Conservation (phyloP, 1,140 invertebrate species). For the Pissodes strobi region DNA sequence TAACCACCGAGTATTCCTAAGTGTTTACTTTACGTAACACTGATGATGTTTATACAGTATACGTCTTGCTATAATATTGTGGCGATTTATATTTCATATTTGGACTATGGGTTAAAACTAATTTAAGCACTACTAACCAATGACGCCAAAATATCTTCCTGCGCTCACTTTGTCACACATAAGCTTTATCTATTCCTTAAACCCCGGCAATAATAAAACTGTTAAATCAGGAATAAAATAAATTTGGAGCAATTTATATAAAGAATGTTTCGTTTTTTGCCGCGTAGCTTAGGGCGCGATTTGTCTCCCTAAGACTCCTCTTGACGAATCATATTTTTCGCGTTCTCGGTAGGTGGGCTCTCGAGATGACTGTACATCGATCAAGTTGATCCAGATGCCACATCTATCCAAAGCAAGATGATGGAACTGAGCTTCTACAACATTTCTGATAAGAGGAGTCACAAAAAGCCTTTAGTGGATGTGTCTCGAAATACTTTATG, state of each 20-base stretch:
- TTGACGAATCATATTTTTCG: conserved; percentile 47
- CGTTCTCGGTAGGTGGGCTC: conserved; percentile 36
- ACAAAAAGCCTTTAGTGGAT: conserved; percentile 49
- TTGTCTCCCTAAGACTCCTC: conserved; percentile 33
- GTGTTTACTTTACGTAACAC: too few species aligned
- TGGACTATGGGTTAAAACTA: too few species aligned
- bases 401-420: conserved; percentile 46
- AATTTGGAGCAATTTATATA: conserved; percentile 32
- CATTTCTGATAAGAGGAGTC: conserved; percentile 52
- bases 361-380: conserved; percentile 49
- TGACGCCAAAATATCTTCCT: too few species aligned
- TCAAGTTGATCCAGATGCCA: conserved; percentile 42
- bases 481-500: conserved; percentile 53
- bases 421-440: conserved; percentile 54
- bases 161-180: too few species aligned
- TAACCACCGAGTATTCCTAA: too few species aligned
- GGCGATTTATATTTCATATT: too few species aligned
- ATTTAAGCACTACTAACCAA: too few species aligned
- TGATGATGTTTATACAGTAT: too few species aligned
- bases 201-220: conserved; percentile 31
- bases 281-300: conserved; percentile 33
- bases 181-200: too few species aligned
- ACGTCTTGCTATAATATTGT: too few species aligned
- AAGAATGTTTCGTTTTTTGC: conserved; percentile 37
- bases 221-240: conserved; percentile 30